Conservation (phyloP, 1,140 invertebrate genomes). For the roundworm (Caenorhabditis elegans) region WBcel235 BX284602.5:6198001-6198500, state of each 20-base stretch:
- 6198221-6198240: neutral
- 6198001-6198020: neutral
- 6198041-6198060: slow-evolving; percentile 44
- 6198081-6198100: slow-evolving; percentile 48
- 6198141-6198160: neutral
- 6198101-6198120: slow-evolving; percentile 56
- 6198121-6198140: slow-evolving; percentile 69
- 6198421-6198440: too few relatives aligned
- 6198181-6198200: neutral
- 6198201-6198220: neutral
- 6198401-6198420: too few relatives aligned
- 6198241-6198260: slow-evolving; percentile 8
- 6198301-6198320: too few relatives aligned
- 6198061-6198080: slow-evolving; percentile 44
- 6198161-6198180: neutral
- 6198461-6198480: too few relatives aligned
- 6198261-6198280: neutral
- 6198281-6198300: neutral
- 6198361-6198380: too few relatives aligned
- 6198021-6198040: slow-evolving; percentile 48
- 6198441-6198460: too few relatives aligned
- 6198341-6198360: too few relatives aligned
- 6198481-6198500: too few relatives aligned
- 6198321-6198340: too few relatives aligned
- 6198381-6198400: too few relatives aligned